Conservation (phyloP, 2,888 invertebrate genomes). For the Ceraclea dissimilis region DNA sequence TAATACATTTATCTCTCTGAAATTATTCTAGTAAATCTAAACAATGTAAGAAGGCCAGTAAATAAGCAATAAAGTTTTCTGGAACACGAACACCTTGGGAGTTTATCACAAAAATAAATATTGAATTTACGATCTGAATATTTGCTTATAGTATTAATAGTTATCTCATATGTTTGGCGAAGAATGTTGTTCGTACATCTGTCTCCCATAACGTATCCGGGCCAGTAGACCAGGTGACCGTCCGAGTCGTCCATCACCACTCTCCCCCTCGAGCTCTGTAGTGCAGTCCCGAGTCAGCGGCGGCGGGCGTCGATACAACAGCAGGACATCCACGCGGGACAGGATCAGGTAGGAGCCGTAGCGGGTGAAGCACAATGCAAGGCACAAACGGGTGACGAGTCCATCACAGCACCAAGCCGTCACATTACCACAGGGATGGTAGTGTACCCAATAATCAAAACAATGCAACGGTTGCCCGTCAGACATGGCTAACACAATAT, state of each 20-base stretch:
- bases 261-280: constrained; percentile 80
- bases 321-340: constrained; percentile 24
- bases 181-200: constrained; percentile 71
- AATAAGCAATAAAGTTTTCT: too few relatives aligned
- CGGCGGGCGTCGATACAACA: constrained; percentile 25
- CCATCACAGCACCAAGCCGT: constrained; percentile 24
- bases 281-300: constrained; percentile 26
- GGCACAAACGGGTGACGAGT: constrained; percentile 3
- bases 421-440: constrained; percentile 45
- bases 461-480: constrained; percentile 55
- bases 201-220: constrained; percentile 97
- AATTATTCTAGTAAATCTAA: too few relatives aligned
- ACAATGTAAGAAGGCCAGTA: too few relatives aligned
- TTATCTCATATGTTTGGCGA: constrained; percentile 22
- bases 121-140: not conserved
- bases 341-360: constrained; percentile 24
- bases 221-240: constrained; percentile 99
- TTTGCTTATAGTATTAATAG: constrained; percentile 15
- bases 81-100: too few relatives aligned
- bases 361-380: not conserved
- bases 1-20: too few relatives aligned
- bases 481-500: constrained; percentile 35
- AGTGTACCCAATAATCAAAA: constrained; percentile 50
- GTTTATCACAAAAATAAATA: not conserved
- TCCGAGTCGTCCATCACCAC: constrained; percentile 99